Percentiles rank a stretch among this genome's conserved stretches.
Evolutionary conservation across 1,140 invertebrate genomes (phyloP).

Genomic region (Solen grandis): DNA sequence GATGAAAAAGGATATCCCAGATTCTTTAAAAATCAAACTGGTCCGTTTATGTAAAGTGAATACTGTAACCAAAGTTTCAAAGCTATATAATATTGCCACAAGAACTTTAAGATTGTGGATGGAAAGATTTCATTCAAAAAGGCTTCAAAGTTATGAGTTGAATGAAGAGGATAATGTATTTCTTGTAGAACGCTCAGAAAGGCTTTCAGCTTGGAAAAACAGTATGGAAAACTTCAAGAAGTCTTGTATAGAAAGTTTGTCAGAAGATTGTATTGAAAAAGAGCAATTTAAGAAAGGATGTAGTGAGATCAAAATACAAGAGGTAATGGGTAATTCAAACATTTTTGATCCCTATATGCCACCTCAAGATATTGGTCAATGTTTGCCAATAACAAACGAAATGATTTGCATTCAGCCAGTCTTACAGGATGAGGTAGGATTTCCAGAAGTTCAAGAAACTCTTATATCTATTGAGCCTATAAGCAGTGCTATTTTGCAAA

Average conservation of each 20-base stretch:
- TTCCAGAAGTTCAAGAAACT: background rate
- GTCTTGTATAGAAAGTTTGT: background rate
- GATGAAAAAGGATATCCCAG: background rate
- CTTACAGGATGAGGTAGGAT: background rate
- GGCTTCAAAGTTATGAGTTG: slow-evolving; percentile 1
- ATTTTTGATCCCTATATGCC: too few species aligned
- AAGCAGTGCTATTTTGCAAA: background rate
- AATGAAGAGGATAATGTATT: background rate
- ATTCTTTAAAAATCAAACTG: background rate
- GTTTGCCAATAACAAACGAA: too few species aligned
- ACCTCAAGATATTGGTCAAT: too few species aligned
- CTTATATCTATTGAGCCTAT: background rate
- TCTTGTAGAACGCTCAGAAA: background rate
- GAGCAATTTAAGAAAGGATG: background rate
- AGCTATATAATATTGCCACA: background rate
- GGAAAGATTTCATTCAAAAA: background rate
- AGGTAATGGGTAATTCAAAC: background rate
- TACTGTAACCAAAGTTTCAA: background rate
- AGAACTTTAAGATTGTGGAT: background rate
- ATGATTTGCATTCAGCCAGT: too few species aligned
- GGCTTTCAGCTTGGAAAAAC: background rate
- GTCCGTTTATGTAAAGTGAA: background rate
- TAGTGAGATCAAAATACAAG: background rate
- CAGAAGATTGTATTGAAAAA: background rate
- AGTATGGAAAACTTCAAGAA: background rate